A percentile compares a stretch with the other conserved stretches of the same genome.
These are phyloP conservation scores for Butastur rufipennis DNA, from an alignment of 2,113 vertebrate genomes.

Conservation along the genomic window DNA sequence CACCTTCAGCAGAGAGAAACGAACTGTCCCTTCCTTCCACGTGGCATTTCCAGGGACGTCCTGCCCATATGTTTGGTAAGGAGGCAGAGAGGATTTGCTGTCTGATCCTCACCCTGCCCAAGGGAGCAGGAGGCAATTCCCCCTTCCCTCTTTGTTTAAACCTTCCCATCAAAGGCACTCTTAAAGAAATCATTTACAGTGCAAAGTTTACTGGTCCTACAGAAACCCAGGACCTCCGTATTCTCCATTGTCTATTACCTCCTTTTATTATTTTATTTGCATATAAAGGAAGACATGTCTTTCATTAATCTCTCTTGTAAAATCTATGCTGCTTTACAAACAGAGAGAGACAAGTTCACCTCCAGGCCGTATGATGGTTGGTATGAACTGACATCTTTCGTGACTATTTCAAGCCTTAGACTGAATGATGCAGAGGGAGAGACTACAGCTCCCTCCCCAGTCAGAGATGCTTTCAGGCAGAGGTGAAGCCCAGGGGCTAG, in stretches of 20 bases:
- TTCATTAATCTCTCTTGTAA: neutral
- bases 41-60: fast-evolving
- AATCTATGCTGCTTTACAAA: neutral
- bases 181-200: neutral
- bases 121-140: neutral
- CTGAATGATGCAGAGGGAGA: neutral
- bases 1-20: neutral
- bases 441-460: neutral
- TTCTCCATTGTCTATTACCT: neutral
- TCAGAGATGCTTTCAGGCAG: neutral
- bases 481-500: neutral
- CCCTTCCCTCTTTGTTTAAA: neutral
- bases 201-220: neutral
- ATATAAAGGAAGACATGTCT: neutral
- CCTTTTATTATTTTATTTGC: neutral
- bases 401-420: neutral
- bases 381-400: neutral
- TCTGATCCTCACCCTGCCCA: neutral
- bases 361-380: neutral
- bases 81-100: neutral
- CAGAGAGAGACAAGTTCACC: neutral
- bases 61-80: neutral
- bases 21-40: neutral
- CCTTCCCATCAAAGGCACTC: neutral
- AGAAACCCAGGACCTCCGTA: neutral